Conservation (phyloP, 2,888 invertebrate species). For the Agrochola lychnidis region DNA sequence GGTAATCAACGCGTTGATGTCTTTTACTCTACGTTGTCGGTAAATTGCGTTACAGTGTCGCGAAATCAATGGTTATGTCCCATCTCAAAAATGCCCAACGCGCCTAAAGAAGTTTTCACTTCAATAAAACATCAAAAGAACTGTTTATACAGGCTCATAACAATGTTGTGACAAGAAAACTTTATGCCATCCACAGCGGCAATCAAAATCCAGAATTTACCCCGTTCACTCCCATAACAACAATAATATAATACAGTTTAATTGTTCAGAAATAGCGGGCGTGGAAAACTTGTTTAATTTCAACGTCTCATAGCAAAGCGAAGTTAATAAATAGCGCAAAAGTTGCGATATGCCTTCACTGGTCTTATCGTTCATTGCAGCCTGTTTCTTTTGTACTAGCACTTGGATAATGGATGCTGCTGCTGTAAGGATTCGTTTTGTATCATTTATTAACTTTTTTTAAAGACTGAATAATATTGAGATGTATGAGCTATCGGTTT, state of each 20-base stretch:
- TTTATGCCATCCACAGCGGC: neutral
- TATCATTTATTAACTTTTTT: neutral
- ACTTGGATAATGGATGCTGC: slow-evolving; percentile 23
- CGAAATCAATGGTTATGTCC: no score
- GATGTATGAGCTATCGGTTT: no score
- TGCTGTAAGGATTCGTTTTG: slow-evolving; percentile 14
- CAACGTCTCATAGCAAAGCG: slow-evolving; percentile 46
- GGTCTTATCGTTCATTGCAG: slow-evolving; percentile 16
- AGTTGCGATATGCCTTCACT: slow-evolving; percentile 47
- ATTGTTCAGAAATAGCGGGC: slow-evolving; percentile 34
- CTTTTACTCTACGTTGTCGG: no score
- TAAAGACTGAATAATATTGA: neutral
- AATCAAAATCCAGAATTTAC: slow-evolving; percentile 3
- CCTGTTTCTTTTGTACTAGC: slow-evolving; percentile 34
- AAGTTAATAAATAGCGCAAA: slow-evolving; percentile 52
- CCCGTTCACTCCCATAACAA: slow-evolving; percentile 12
- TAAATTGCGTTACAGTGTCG: no score
- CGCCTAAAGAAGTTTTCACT: no score
- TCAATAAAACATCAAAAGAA: no score
- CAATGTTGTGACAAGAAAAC: neutral
- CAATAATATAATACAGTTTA: slow-evolving; percentile 34
- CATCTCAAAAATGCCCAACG: no score
- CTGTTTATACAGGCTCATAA: neutral
- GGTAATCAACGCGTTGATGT: no score
- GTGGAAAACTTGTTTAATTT: slow-evolving; percentile 54